A percentile compares a stretch with the other conserved stretches of the same genome.
These are phyloP conservation scores for Phoxinus dragarum DNA, from an alignment of 2,797 vertebrate species.

Conservation along the genomic window DNA sequence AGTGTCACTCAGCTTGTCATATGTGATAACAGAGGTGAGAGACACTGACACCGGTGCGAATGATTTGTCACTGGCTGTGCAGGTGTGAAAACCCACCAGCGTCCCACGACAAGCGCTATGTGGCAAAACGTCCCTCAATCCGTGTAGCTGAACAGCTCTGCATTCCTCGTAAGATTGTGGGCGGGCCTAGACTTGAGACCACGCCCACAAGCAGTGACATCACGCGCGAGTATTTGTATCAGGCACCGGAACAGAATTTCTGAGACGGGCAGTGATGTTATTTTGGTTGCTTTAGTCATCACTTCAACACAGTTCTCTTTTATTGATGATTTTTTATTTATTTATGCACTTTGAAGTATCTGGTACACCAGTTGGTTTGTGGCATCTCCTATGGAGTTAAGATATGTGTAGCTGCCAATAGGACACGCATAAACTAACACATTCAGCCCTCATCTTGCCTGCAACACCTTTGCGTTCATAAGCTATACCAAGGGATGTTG, in stretches of 20 bases:
- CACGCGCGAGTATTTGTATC: not conserved
- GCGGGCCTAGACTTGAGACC: not conserved
- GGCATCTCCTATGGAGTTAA: not conserved
- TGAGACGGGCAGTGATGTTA: not conserved
- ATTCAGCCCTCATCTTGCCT: constrained; percentile 10
- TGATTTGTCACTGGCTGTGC: constrained; percentile 45
- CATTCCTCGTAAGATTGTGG: not conserved
- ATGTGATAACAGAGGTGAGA: constrained; percentile 48
- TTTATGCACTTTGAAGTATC: not conserved
- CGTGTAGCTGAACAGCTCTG: not conserved
- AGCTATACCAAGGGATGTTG: not conserved
- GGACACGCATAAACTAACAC: not conserved
- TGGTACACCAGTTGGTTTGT: not conserved
- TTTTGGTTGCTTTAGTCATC: not conserved
- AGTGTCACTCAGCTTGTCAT: constrained; percentile 52
- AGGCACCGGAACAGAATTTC: not conserved
- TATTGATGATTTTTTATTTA: not conserved
- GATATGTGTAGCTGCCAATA: not conserved
- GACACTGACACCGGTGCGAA: constrained; percentile 33
- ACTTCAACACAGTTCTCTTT: not conserved
- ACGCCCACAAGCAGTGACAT: not conserved
- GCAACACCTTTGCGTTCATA: constrained; percentile 6
- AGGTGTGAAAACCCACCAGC: constrained; percentile 48
- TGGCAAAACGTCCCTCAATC: not conserved
- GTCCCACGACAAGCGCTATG: constrained; percentile 16